Evolutionary conservation across 2,113 vertebrate species (phyloP).

Genomic region (Struthidea cinerea): DNA sequence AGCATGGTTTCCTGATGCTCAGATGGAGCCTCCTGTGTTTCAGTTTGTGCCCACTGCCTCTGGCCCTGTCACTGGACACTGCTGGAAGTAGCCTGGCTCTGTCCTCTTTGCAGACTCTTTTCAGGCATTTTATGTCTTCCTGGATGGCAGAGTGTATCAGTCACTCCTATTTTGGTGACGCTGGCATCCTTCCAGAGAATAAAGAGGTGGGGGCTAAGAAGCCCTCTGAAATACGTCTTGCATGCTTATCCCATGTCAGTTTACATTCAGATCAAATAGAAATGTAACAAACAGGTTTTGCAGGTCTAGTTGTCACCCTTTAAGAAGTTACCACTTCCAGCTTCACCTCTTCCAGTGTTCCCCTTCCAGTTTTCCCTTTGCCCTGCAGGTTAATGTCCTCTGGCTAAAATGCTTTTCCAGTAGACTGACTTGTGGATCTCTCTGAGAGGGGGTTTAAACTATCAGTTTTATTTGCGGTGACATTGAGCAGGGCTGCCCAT

Average conservation of each 20-base stretch:
- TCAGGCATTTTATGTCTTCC: not conserved
- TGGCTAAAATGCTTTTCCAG: not conserved
- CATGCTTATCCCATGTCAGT: not conserved
- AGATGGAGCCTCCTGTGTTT: not conserved
- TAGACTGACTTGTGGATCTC: not conserved
- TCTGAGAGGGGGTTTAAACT: not conserved
- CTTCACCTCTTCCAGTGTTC: not conserved
- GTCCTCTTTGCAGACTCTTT: not conserved
- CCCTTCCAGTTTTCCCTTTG: not conserved
- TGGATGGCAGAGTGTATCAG: not conserved
- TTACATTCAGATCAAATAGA: not conserved
- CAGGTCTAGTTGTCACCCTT: not conserved
- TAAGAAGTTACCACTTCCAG: not conserved
- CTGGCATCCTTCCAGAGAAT: not conserved
- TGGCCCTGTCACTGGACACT: not conserved
- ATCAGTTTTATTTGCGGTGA: not conserved
- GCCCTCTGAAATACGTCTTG: not conserved
- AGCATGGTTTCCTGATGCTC: not conserved
- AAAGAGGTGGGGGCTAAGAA: not conserved
- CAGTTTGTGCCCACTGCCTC: not conserved
- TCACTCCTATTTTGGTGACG: not conserved
- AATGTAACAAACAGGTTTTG: not conserved
- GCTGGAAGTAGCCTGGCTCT: not conserved
- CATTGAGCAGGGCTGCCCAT: not conserved
- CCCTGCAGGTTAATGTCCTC: not conserved